Conservation (phyloP, 2,113 vertebrate genomes). For the Prunella himalayana region DNA sequence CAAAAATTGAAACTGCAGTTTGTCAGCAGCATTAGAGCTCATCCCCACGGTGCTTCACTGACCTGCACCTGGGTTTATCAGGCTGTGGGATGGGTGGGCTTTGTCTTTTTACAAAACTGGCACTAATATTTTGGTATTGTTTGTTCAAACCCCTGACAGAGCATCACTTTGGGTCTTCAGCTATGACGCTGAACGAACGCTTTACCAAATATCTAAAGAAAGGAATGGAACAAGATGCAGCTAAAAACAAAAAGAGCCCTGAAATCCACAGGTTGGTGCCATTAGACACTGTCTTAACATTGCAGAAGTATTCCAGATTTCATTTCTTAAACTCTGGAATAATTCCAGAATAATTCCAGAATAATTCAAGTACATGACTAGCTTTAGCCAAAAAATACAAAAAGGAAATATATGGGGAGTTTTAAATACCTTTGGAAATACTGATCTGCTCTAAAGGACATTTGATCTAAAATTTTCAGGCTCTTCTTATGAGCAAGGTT, state of each 20-base stretch:
- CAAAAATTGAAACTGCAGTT: neutral
- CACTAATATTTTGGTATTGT: neutral
- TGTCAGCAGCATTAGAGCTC: neutral
- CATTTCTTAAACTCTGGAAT: neutral
- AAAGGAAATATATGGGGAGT: neutral
- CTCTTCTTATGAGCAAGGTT: neutral
- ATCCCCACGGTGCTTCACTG: neutral
- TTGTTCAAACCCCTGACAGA: constrained; percentile 69
- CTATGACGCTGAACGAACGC: constrained; percentile 91
- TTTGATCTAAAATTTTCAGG: neutral
- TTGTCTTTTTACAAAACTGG: neutral
- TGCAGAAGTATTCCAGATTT: neutral
- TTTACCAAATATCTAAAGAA: constrained; percentile 96
- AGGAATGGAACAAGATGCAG: constrained; percentile 90
- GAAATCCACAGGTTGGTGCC: constrained; percentile 94
- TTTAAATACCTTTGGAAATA: neutral
- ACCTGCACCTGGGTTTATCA: neutral
- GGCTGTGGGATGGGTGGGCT: neutral
- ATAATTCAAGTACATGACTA: neutral
- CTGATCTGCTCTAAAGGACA: neutral
- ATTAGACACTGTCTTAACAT: neutral
- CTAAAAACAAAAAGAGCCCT: constrained; percentile 95
- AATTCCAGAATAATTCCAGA: neutral
- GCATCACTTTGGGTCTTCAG: constrained; percentile 91
- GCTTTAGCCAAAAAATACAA: neutral